These are phyloP conservation scores for Agapornis roseicollis DNA, from an alignment of 2,113 vertebrate genomes.

Conservation along the genomic window DNA sequence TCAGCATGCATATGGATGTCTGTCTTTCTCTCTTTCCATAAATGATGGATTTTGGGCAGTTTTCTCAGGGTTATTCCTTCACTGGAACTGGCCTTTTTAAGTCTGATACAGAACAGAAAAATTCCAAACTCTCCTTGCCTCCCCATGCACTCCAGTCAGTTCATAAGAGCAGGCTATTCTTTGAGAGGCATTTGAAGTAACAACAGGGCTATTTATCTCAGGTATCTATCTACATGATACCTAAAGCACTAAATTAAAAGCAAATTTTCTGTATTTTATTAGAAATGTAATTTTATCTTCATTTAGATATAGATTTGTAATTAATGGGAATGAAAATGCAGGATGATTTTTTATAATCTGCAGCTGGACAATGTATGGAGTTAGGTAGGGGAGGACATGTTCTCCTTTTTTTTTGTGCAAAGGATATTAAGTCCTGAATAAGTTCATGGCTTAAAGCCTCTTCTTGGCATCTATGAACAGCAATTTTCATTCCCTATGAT, in stretches of 20 bases:
- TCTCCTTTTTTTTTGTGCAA: not conserved
- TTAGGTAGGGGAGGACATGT: not conserved
- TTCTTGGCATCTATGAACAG: not conserved
- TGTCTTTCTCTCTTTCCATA: not conserved
- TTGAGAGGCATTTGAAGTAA: not conserved
- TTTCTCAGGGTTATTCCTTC: not conserved
- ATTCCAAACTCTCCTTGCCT: not conserved
- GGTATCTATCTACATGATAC: not conserved
- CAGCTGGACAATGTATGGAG: not conserved
- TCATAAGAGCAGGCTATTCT: not conserved
- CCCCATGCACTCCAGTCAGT: not conserved
- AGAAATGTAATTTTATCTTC: not conserved
- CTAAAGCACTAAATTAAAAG: not conserved
- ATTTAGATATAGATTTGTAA: not conserved
- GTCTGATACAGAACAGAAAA: not conserved
- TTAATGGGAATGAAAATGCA: not conserved
- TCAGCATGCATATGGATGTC: not conserved
- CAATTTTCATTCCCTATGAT: not conserved
- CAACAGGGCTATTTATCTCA: not conserved
- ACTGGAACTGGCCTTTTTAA: constrained; percentile 8
- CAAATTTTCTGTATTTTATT: not conserved
- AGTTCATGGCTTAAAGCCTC: not conserved
- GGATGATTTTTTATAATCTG: not conserved
- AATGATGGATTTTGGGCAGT: not conserved
- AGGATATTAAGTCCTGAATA: not conserved